These are phyloP conservation scores for Barnardius zonarius DNA, from an alignment of 2,113 vertebrate species.

Conservation along the genomic window DNA sequence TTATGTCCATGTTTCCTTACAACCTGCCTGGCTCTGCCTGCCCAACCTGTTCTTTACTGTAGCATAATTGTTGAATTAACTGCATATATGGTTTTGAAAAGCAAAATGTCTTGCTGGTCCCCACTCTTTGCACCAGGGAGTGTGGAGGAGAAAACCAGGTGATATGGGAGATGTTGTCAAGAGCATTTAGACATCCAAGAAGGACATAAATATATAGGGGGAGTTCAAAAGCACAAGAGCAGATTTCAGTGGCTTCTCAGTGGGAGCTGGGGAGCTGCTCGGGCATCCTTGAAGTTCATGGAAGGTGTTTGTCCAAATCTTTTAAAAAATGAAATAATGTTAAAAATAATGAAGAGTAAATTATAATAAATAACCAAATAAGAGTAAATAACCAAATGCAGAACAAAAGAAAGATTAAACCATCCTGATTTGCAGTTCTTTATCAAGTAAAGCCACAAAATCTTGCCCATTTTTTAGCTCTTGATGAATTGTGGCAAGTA, in stretches of 20 bases:
- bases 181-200: background rate
- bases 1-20: background rate
- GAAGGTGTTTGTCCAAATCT: background rate
- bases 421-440: background rate
- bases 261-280: background rate
- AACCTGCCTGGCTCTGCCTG: background rate
- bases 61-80: background rate
- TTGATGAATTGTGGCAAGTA: background rate
- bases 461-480: background rate
- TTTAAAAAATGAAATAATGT: background rate
- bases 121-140: background rate
- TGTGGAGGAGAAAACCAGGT: background rate
- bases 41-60: background rate
- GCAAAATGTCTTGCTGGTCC: background rate
- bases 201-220: background rate
- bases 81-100: background rate
- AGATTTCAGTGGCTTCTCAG: background rate
- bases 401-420: background rate
- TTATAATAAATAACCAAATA: background rate
- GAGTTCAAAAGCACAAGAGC: background rate
- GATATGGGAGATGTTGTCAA: rapidly evolving
- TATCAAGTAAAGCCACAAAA: background rate
- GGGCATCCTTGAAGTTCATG: background rate
- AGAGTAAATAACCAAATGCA: background rate
- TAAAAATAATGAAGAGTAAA: background rate